Evolutionary conservation across 2,113 vertebrate genomes (phyloP).

Genomic region (Dascyllus trimaculatus): DNA sequence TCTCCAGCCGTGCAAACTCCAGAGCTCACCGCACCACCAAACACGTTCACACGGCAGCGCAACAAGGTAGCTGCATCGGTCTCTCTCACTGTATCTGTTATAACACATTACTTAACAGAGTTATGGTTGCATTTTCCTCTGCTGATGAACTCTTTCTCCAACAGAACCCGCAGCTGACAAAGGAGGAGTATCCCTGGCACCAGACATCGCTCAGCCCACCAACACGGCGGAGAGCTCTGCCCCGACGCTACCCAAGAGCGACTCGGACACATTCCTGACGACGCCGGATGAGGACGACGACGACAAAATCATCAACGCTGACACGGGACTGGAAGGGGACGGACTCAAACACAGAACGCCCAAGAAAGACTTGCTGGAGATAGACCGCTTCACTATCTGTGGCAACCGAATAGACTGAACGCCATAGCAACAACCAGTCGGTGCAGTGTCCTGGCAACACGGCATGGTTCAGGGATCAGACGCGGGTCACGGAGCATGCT

Average conservation of each 20-base stretch:
- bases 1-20: constrained; percentile 87
- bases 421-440: constrained; percentile 3
- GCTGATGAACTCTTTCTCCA: constrained; percentile 50
- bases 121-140: not conserved
- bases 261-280: constrained; percentile 93
- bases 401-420: constrained; percentile 97
- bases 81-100: not conserved
- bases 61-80: constrained; percentile 62
- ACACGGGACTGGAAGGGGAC: constrained; percentile 84
- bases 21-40: constrained; percentile 86
- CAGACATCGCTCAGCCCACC: constrained; percentile 85
- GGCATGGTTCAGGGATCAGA: constrained; percentile 69
- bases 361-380: constrained; percentile 96
- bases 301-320: constrained; percentile 79
- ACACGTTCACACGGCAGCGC: constrained; percentile 72
- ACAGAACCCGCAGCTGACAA: constrained; percentile 81
- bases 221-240: constrained; percentile 82
- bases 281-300: constrained; percentile 96
- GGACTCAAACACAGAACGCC: constrained; percentile 89
- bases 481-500: constrained; percentile 57
- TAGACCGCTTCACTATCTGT: constrained; percentile 99
- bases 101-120: too few relatives aligned
- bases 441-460: constrained; percentile 41
- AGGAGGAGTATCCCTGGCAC: constrained; percentile 81
- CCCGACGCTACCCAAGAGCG: constrained; percentile 90